Conservation (phyloP, 2,888 invertebrate genomes). For the Dryomyza anilis region DNA sequence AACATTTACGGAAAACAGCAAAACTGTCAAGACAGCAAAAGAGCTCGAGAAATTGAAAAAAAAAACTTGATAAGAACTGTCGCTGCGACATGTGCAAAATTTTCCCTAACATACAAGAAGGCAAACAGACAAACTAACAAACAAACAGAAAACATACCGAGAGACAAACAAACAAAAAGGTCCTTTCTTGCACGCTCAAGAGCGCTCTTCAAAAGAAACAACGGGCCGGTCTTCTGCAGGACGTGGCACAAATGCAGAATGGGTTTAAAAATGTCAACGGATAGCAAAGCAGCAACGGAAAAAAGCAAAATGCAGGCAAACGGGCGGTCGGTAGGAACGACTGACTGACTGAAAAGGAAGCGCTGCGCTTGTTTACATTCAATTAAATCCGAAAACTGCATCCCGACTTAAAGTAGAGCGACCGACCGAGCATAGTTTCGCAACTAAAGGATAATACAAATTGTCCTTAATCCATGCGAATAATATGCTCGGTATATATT, state of each 20-base stretch:
- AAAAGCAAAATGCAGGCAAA: not conserved
- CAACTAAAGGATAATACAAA: slow-evolving; percentile 26
- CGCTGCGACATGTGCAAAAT: slow-evolving; percentile 13
- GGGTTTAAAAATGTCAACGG: not conserved
- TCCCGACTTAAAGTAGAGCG: slow-evolving; percentile 22
- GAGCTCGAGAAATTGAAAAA: not conserved
- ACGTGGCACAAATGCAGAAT: not conserved
- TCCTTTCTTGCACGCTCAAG: slow-evolving; percentile 12
- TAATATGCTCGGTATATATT: slow-evolving; percentile 9
- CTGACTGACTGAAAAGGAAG: not conserved
- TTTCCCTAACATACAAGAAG: slow-evolving; percentile 6
- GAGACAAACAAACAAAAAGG: slow-evolving; percentile 13
- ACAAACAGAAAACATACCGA: not conserved
- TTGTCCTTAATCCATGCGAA: slow-evolving; percentile 30
- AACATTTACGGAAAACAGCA: slow-evolving; percentile 13
- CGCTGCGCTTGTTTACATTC: slow-evolving; percentile 25
- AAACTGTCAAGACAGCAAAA: not conserved
- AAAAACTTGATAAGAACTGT: not conserved
- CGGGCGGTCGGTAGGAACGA: not conserved
- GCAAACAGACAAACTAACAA: slow-evolving; percentile 4
- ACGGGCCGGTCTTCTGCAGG: slow-evolving; percentile 15
- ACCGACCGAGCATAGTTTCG: slow-evolving; percentile 13
- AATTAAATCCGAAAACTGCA: slow-evolving; percentile 27
- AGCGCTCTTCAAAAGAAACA: slow-evolving; percentile 23
- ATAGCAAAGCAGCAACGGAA: not conserved